Percentiles rank a stretch among this genome's conserved stretches.
Conservation (phyloP, 2,797 vertebrate genomes). For the Holocentrus rufus region DNA sequence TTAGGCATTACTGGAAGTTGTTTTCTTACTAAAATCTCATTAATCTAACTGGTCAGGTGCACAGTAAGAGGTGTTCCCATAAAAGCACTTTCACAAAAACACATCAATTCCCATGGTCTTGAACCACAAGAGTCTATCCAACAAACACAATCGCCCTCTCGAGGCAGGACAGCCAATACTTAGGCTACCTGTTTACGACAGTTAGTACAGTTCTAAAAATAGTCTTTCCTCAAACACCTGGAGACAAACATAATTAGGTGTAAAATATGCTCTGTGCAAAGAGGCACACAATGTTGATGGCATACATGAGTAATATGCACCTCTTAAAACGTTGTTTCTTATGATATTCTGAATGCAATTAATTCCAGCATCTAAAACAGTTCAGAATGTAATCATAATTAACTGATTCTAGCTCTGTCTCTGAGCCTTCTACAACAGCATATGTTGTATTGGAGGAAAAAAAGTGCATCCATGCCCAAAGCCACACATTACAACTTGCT, state of each 20-base stretch:
- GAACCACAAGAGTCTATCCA: slow-evolving; percentile 8
- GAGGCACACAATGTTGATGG: background rate
- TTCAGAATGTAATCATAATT: background rate
- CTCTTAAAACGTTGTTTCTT: background rate
- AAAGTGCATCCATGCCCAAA: too few species aligned
- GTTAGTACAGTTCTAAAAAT: slow-evolving; percentile 32
- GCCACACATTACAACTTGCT: background rate
- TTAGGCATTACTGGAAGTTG: background rate
- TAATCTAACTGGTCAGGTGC: background rate
- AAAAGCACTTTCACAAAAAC: slow-evolving; percentile 6
- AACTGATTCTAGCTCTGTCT: too few species aligned
- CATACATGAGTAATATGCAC: too few species aligned
- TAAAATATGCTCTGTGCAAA: background rate
- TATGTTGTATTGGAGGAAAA: too few species aligned
- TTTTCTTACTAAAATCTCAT: background rate
- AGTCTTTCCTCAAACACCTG: background rate
- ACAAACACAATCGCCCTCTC: background rate
- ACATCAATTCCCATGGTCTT: slow-evolving; percentile 18
- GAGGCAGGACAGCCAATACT: background rate
- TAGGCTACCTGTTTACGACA: slow-evolving; percentile 17
- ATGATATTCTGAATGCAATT: background rate
- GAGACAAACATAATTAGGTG: background rate
- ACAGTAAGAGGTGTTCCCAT: background rate
- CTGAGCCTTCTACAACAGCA: too few species aligned
- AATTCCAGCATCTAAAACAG: background rate